Percentiles rank a stretch among this genome's conserved stretches.
Evolutionary conservation across 2,113 vertebrate species (phyloP).

Genomic region (Pseudonaja textilis): DNA sequence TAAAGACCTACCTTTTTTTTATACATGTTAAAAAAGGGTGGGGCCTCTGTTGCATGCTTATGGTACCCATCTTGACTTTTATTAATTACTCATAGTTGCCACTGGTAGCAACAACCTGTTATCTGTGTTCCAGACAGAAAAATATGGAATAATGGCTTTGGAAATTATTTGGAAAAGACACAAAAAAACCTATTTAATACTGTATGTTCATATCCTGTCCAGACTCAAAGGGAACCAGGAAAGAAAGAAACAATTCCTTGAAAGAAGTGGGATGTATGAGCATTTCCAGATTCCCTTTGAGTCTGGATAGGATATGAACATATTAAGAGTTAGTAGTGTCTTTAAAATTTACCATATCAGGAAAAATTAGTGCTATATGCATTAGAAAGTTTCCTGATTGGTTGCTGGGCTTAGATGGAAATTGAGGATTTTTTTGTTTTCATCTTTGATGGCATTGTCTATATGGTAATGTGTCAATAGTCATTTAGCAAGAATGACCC

Average conservation of each 20-base stretch:
- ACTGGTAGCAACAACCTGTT: not conserved
- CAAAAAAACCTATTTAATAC: not conserved
- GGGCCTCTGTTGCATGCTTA: not conserved
- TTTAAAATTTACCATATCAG: not conserved
- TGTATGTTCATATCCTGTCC: not conserved
- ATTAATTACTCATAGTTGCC: not conserved
- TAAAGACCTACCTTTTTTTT: not conserved
- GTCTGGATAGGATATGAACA: not conserved
- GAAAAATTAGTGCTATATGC: not conserved
- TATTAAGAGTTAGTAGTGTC: not conserved
- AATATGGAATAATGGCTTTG: not conserved
- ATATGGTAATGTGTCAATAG: not conserved
- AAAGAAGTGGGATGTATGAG: not conserved
- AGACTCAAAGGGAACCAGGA: not conserved
- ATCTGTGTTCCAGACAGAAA: not conserved
- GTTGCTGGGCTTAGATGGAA: not conserved
- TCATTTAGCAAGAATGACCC: not conserved
- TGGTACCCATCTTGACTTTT: not conserved
- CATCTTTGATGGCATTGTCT: not conserved
- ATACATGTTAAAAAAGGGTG: not conserved
- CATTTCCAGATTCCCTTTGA: not conserved
- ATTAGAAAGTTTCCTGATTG: not conserved
- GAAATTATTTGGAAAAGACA: not conserved
- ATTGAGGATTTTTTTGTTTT: not conserved
- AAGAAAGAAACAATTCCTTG: not conserved